Base-by-base conservation (phyloP, 2,113 vertebrate species). In the Nanorana parkeri region DNA sequence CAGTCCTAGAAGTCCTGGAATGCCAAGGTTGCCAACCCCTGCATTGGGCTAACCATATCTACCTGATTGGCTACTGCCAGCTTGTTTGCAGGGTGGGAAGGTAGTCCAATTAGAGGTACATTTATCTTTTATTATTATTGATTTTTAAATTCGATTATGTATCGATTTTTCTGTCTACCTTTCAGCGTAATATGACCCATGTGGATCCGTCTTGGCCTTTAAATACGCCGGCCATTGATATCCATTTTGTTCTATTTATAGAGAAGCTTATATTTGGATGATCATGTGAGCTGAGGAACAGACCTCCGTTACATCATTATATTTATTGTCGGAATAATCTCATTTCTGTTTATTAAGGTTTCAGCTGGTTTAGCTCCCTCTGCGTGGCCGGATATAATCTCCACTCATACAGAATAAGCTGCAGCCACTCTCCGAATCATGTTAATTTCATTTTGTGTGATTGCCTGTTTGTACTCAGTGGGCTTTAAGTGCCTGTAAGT, bases 241-340 rank as follows among this genome's bases (percentile, higher is more conserved):
- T 65, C 17, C 36, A 63, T 77, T 51, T 11, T 2, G 2, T 26
- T 10, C 75, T 65, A 77, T 65, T 26, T 65, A 65, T 77, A 77
- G 58, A 17, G 15, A 20, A 17, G 76, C 11, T 52, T 78, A 32
- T 78, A 29, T 55, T 55, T 78, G 56, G 76, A 67, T 66, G 47
- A 21, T 54, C 66, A 78, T 67, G 63, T 67, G 47, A 4, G 24
- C 36, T 4, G 55, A 63, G 60, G n/a, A 63, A 2, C 67, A 68
- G 67, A 47, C 67, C 67, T 68, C 67, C 47, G 67, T 68, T 68
- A 13, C 58, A n/a, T 61, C 21, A 61, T 65, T 65, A 47, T 51
- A 47, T 68, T 68, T 68, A 68, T 68, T 68, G 69, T 51, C 17
- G 47, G 32, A 69, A 68, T 79, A 79, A 79, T 55, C 64, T 56